phyloP scores from a whole-genome alignment of 2,888 invertebrate species.

The Drosophila ustulata region DNA sequence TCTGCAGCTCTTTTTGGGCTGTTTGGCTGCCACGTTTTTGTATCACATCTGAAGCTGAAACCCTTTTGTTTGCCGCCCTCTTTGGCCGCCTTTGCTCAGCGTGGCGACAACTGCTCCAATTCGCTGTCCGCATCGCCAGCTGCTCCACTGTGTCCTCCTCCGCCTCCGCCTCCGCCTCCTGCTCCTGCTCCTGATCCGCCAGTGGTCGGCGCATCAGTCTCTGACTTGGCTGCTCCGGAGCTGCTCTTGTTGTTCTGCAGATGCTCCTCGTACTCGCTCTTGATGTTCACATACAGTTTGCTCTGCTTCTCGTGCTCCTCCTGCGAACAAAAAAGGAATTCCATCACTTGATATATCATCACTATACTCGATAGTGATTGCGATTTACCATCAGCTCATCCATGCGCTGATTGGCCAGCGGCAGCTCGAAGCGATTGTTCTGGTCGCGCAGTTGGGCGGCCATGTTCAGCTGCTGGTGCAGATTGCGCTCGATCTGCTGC shows the following conservation, averaged over 20 bases:
- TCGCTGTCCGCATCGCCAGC: constrained; percentile 7
- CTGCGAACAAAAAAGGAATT: constrained; percentile 50
- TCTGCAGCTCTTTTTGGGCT: constrained; percentile 4
- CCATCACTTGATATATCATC: background rate
- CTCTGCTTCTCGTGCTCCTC: constrained; percentile 84
- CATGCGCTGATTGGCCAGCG: constrained; percentile 80
- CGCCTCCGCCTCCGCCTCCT: background rate
- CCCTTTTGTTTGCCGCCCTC: constrained; percentile 23
- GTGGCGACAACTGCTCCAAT: constrained; percentile 13
- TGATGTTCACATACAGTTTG: constrained; percentile 83
- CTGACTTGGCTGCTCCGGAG: constrained; percentile 43
- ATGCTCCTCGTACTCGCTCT: constrained; percentile 82
- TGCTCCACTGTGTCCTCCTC: background rate
- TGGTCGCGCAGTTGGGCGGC: constrained; percentile 82
- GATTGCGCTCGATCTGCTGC: constrained; percentile 79
- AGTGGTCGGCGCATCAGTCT: constrained; percentile 6
- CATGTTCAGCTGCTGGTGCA: constrained; percentile 80
- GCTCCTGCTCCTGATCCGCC: background rate
- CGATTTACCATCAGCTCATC: constrained; percentile 82
- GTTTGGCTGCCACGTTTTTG: constrained; percentile 29
- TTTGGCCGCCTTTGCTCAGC: constrained; percentile 12
- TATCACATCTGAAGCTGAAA: constrained; percentile 59
- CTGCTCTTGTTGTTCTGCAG: constrained; percentile 65
- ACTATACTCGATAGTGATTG: background rate
- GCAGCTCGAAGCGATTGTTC: constrained; percentile 77